phyloP scores from a whole-genome alignment of 35 echinoderm and acorn worm species.

The Anneissia japonica region DNA sequence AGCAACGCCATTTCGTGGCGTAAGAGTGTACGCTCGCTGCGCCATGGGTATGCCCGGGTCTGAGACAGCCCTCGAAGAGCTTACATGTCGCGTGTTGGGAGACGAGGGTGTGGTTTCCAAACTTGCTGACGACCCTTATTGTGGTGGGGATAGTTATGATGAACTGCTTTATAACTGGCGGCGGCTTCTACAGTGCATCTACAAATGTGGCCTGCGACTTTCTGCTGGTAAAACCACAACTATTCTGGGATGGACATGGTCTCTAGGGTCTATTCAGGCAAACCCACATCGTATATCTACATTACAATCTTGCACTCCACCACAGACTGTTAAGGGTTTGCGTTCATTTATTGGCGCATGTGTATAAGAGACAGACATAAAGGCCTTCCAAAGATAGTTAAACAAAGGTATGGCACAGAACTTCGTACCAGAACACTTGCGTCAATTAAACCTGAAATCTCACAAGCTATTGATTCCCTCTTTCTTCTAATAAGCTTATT shows the following conservation, averaged over 20 bases:
- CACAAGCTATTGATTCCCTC: no score
- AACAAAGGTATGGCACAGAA: not conserved
- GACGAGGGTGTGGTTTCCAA: slow-evolving; percentile 44
- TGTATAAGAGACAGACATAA: not conserved
- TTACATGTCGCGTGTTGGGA: slow-evolving; percentile 44
- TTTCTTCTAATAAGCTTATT: not conserved
- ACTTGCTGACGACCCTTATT: slow-evolving; percentile 47
- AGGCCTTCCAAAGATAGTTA: not conserved
- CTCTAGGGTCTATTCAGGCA: not conserved
- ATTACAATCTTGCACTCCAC: slow-evolving; percentile 12
- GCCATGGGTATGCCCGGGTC: slow-evolving; percentile 52
- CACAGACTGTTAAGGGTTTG: not conserved
- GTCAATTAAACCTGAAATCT: no score
- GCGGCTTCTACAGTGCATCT: slow-evolving; percentile 12
- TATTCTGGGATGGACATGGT: slow-evolving; percentile 41
- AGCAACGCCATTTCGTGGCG: slow-evolving; percentile 20
- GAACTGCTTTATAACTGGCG: slow-evolving; percentile 34
- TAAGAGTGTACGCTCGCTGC: slow-evolving; percentile 16
- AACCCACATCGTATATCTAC: slow-evolving; percentile 14
- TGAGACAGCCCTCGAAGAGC: slow-evolving; percentile 51
- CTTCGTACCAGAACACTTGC: no score
- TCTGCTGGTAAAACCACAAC: slow-evolving; percentile 20
- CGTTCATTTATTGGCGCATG: slow-evolving; percentile 22
- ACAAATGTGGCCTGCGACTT: slow-evolving; percentile 5
- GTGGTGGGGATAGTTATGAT: slow-evolving; percentile 36